Evolutionary conservation across 2,113 vertebrate species (phyloP).

Genomic region (Phoenicopterus ruber): DNA sequence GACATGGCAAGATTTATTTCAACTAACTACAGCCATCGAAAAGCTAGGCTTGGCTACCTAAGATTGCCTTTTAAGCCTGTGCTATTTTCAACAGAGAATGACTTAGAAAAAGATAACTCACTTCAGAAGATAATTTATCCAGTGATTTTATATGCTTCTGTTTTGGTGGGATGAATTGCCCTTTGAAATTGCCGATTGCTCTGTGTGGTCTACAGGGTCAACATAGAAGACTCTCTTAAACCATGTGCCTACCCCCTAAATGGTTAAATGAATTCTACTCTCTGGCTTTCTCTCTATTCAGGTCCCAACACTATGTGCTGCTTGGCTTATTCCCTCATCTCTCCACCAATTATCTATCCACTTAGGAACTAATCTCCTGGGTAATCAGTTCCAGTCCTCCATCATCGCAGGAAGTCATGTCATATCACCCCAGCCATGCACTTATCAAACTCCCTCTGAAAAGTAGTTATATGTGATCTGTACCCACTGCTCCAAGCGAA

Average conservation of each 20-base stretch:
- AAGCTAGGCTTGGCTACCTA: background rate
- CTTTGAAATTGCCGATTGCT: background rate
- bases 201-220: background rate
- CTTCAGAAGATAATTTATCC: background rate
- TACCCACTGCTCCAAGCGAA: background rate
- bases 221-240: background rate
- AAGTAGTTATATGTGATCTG: background rate
- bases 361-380: background rate
- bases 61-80: background rate
- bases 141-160: background rate
- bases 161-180: background rate
- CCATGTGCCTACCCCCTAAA: background rate
- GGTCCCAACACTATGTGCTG: background rate
- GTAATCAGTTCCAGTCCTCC: background rate
- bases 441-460: conserved; percentile 3
- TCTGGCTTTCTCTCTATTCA: background rate
- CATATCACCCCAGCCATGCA: background rate
- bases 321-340: background rate
- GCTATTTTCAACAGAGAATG: background rate
- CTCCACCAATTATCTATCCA: background rate
- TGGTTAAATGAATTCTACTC: background rate
- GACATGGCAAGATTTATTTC: background rate
- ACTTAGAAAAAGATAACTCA: background rate
- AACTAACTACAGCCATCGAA: background rate
- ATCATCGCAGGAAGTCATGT: background rate